phyloP scores from a whole-genome alignment of 2,797 vertebrate species.

The Falco columbarius region DNA sequence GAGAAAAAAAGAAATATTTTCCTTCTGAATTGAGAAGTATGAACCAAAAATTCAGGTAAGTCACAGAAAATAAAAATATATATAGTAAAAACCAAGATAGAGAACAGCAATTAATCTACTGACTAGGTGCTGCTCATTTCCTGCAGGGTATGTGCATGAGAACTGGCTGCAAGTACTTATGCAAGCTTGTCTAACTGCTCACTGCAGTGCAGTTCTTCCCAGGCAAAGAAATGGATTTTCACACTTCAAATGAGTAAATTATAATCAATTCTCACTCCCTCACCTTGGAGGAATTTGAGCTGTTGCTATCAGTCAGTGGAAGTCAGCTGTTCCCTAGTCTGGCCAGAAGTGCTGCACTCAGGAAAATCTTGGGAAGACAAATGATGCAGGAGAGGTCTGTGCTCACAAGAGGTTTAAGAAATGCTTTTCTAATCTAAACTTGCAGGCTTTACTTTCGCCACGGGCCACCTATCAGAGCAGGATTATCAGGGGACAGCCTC shows the following conservation, averaged over 20 bases:
- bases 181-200: conserved; percentile 9
- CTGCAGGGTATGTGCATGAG: neutral
- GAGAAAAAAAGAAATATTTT: neutral
- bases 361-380: neutral
- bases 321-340: neutral
- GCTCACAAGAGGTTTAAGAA: neutral
- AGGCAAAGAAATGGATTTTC: conserved; percentile 20
- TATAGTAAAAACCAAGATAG: neutral
- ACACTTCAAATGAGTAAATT: neutral
- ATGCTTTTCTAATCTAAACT: conserved; percentile 6
- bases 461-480: neutral
- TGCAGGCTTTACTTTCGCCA: neutral
- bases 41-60: neutral
- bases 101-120: neutral
- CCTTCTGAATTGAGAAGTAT: neutral
- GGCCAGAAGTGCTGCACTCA: conserved; percentile 2
- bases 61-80: neutral
- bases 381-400: neutral
- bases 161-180: neutral
- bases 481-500: neutral
- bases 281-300: conserved; percentile 21
- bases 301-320: neutral
- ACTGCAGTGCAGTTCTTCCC: conserved; percentile 1
- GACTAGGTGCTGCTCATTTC: neutral
- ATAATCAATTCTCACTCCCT: neutral